These are phyloP conservation scores for Mastomys natalensis DNA, from an alignment of 2,113 vertebrate genomes.

Conservation along the genomic window DNA sequence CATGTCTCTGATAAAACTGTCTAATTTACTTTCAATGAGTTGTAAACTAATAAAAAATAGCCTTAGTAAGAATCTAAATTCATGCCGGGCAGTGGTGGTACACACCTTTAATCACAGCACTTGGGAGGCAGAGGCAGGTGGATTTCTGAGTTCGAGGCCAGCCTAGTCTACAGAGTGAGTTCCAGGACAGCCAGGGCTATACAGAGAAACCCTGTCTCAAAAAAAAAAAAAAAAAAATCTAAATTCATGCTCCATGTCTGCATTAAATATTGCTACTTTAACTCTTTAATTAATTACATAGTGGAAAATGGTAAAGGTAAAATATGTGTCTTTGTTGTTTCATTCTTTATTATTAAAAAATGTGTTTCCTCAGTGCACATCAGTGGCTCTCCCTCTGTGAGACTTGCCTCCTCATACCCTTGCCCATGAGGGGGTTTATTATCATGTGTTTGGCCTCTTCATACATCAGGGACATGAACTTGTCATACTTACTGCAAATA, in stretches of 20 bases:
- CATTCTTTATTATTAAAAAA: background rate
- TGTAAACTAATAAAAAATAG: background rate
- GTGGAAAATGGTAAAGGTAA: background rate
- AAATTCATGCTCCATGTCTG: background rate
- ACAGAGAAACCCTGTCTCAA: too few species aligned
- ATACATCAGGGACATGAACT: background rate
- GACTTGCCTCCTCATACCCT: background rate
- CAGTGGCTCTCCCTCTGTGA: background rate
- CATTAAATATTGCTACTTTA: slow-evolving; percentile 24
- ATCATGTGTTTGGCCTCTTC: slow-evolving; percentile 2
- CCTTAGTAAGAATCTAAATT: background rate
- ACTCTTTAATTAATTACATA: background rate
- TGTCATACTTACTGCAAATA: background rate
- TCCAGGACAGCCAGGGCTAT: too few species aligned
- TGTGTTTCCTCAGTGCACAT: background rate
- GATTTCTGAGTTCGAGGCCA: too few species aligned
- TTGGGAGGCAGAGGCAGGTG: too few species aligned
- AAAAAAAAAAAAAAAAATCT: too few species aligned
- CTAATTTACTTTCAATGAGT: background rate
- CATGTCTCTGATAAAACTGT: slow-evolving; percentile 17
- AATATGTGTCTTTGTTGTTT: background rate
- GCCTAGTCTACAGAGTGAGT: too few species aligned
- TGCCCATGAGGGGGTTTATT: background rate
- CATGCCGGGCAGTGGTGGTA: too few species aligned
- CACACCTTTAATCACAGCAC: too few species aligned